Conservation (phyloP, 1,140 invertebrate species). For the Drosophila pseudoobscura region DNA sequence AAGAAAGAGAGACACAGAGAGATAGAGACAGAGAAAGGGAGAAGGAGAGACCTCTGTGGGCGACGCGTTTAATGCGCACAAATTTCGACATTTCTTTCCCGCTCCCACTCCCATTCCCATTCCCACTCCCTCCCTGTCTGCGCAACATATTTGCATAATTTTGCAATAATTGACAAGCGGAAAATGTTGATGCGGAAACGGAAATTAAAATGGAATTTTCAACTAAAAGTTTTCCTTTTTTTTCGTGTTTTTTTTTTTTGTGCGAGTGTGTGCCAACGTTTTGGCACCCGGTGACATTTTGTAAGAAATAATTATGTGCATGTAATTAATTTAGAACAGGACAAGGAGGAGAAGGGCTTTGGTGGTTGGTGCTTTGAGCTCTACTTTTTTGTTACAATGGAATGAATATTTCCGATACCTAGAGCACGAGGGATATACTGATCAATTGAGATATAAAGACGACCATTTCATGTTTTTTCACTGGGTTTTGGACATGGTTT, state of each 20-base stretch:
- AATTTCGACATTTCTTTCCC: constrained; percentile 63
- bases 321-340: constrained; percentile 34
- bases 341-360: neutral
- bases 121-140: constrained; percentile 4
- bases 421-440: too few relatives aligned
- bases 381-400: too few relatives aligned
- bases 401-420: too few relatives aligned
- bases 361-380: too few relatives aligned
- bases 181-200: constrained; percentile 76
- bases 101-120: too few relatives aligned
- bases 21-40: neutral
- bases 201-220: constrained; percentile 77
- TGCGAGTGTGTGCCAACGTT: constrained; percentile 3
- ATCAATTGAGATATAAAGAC: too few relatives aligned
- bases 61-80: constrained; percentile 50
- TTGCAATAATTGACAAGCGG: constrained; percentile 79
- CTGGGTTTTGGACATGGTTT: too few relatives aligned
- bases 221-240: constrained; percentile 57
- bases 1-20: neutral
- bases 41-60: constrained; percentile 17
- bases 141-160: constrained; percentile 75
- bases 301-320: constrained; percentile 45
- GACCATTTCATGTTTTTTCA: too few relatives aligned
- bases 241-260: too few relatives aligned
- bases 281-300: constrained; percentile 26